Evolutionary conservation across 2,113 vertebrate species (phyloP), one percentile per base, ranked within the genome.

Genomic region (Amphiprion ocellaris): DNA sequence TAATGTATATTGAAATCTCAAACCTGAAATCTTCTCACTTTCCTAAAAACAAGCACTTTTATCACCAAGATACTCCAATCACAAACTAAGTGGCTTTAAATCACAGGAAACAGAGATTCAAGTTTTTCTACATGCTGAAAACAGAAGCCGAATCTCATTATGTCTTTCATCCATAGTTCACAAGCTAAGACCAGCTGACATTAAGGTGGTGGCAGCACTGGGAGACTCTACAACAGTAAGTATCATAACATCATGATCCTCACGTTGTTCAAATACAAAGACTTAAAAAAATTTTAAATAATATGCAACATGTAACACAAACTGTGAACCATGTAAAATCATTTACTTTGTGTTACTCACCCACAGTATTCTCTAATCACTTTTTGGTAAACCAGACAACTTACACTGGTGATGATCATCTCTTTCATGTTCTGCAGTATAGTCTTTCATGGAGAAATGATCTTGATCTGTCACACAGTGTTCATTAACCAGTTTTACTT

Each of bases 151-250:
- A 62, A 66, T 62, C 19, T 70, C 4, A 28, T 47, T 44, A 7
- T 66, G 30, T 68, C 12, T 75, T 72, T 49, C 54, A 30, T 52
- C 9, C 74, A 19, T 37, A 98, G 97, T 95, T 54, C 97, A 98
- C 58, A 61, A 88, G 58, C 94, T 99, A 47, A 94, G 84, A 24
- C 96, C 97, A 28, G 94, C 85, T 58, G 96, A 98, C 81, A 95
- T 98, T 87, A 95, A 91, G 85, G 96, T 96, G 46, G 79, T 97
- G 60, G 97, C 95, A 1, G 97, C 97, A 0, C 80, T 98, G 30
- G 98, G 98, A 82, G 97, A 98, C 85, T 96, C 96, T 0, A 4
- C 94, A 54, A 97, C 97, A 44, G 97, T 98, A 82, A 95, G 96
- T 77, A 23, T 30, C 4, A 6, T 1, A 49, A 60, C n/a, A 47